A percentile compares a stretch with the other conserved stretches of the same genome.
Evolutionary conservation across 2,113 vertebrate genomes (phyloP).

Genomic region (Lutjanus erythropterus): DNA sequence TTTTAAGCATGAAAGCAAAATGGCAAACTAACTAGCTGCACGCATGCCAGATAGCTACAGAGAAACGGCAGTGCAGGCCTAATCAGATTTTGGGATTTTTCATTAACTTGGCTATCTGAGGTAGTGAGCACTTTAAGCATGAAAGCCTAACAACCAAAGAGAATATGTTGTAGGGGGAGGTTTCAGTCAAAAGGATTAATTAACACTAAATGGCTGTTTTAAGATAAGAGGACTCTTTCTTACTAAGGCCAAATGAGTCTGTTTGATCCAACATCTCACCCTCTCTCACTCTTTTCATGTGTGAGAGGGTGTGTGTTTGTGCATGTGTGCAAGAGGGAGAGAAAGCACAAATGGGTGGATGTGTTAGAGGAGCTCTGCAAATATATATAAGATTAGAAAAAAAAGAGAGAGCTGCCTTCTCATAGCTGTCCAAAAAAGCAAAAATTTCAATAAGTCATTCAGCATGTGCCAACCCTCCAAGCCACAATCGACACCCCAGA

Average conservation of each 20-base stretch:
- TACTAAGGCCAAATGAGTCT: conserved; percentile 72
- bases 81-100: conserved; percentile 60
- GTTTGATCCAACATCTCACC: conserved; percentile 70
- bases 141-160: conserved; percentile 67
- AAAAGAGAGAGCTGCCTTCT: conserved; percentile 5
- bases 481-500: conserved; percentile 15
- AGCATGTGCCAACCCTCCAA: conserved; percentile 29
- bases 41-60: conserved; percentile 29
- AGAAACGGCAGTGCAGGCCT: conserved; percentile 27
- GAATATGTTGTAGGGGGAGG: conserved; percentile 64
- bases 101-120: conserved; percentile 52
- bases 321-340: not conserved
- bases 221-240: conserved; percentile 74
- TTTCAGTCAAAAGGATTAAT: conserved; percentile 79
- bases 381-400: conserved; percentile 12
- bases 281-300: conserved; percentile 52
- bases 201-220: conserved; percentile 78
- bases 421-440: conserved; percentile 35
- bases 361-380: conserved; percentile 31
- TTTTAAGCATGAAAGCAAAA: conserved; percentile 34
- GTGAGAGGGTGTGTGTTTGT: conserved; percentile 4
- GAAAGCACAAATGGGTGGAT: conserved; percentile 4
- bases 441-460: conserved; percentile 31
- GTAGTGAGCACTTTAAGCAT: conserved; percentile 63
- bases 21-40: conserved; percentile 2